A percentile compares a stretch with the other conserved stretches of the same genome.
Evolutionary conservation across 2,888 invertebrate species (phyloP).

Genomic region (Philhelius pedissequus): DNA sequence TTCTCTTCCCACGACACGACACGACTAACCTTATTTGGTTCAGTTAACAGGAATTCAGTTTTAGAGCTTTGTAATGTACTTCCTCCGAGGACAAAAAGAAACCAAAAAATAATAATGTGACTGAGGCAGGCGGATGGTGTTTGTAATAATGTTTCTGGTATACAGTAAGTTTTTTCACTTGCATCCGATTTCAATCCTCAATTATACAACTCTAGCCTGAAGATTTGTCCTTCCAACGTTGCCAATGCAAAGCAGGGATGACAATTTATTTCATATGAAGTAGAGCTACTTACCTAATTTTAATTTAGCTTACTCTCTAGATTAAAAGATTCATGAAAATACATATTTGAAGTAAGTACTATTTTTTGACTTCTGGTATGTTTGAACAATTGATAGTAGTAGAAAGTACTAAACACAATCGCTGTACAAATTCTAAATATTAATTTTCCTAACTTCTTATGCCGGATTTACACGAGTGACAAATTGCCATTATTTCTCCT

Average conservation of each 20-base stretch:
- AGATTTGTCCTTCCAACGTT: neutral
- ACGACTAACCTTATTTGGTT: neutral
- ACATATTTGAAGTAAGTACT: too few relatives aligned
- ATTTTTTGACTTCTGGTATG: too few relatives aligned
- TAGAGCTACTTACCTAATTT: neutral
- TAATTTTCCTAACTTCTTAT: too few relatives aligned
- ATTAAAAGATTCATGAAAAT: too few relatives aligned
- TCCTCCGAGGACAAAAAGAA: neutral
- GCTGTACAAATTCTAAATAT: too few relatives aligned
- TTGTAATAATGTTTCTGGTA: neutral
- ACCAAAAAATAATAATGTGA: too few relatives aligned
- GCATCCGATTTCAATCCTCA: neutral
- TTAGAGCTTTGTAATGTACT: neutral
- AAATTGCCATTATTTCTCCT: too few relatives aligned
- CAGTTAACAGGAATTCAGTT: neutral
- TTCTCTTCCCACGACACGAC: neutral
- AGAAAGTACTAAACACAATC: too few relatives aligned
- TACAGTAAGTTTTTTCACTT: neutral
- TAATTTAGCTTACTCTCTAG: too few relatives aligned
- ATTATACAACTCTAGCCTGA: neutral
- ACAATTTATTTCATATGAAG: neutral
- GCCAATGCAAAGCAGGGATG: neutral
- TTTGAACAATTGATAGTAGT: too few relatives aligned
- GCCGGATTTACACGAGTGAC: too few relatives aligned
- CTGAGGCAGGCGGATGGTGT: neutral